Conservation (phyloP, 2,797 vertebrate genomes). For the Heteromormyrus szaboi region DNA sequence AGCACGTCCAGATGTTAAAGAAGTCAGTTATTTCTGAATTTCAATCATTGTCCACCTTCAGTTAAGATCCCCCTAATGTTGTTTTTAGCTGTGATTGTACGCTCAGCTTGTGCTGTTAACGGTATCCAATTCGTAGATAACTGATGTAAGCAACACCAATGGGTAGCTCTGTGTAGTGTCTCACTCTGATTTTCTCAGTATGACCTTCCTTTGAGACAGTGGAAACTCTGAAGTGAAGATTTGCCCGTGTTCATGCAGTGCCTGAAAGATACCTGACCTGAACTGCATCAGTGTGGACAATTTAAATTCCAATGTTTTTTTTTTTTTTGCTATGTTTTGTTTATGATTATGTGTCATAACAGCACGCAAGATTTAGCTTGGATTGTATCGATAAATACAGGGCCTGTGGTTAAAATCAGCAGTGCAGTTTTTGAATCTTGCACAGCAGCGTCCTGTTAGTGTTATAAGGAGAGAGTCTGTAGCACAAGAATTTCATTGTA, state of each 20-base stretch:
- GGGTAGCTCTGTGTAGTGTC: not conserved
- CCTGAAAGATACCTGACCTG: not conserved
- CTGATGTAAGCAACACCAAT: not conserved
- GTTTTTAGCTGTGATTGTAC: not conserved
- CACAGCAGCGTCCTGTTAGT: not conserved
- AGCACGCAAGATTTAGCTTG: not conserved
- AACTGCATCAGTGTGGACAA: not conserved
- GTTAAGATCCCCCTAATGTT: not conserved
- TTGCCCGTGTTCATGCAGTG: not conserved
- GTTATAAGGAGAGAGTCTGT: not conserved
- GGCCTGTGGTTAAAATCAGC: not conserved
- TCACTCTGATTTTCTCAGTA: not conserved
- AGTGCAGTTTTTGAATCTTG: not conserved
- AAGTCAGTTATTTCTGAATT: not conserved
- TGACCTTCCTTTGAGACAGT: not conserved
- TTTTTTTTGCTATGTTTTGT: not conserved
- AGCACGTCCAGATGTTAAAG: not conserved
- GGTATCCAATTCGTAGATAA: not conserved
- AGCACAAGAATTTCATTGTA: not conserved
- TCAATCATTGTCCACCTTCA: not conserved
- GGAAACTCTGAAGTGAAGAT: not conserved
- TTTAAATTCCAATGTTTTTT: not conserved
- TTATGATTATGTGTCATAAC: not conserved
- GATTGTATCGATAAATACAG: not conserved
- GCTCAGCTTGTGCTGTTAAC: not conserved